These are phyloP conservation scores for Mionectes macconnelli DNA, from an alignment of 2,113 vertebrate genomes.

Conservation along the genomic window DNA sequence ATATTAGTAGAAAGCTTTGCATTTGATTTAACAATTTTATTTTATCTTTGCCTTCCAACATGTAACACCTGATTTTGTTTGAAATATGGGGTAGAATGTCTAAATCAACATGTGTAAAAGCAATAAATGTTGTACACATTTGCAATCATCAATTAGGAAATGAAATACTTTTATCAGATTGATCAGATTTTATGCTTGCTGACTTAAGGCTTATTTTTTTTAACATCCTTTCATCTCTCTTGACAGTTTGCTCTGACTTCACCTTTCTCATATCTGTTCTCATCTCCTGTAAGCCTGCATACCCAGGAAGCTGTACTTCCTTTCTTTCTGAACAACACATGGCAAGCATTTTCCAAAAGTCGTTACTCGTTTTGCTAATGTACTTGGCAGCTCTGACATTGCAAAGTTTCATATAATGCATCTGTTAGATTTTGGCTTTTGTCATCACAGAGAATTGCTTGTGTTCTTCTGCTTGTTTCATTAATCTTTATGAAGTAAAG, in stretches of 20 bases:
- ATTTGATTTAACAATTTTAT: background rate
- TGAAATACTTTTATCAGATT: background rate
- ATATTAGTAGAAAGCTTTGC: background rate
- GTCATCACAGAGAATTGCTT: conserved; percentile 41
- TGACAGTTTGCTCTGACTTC: conserved; percentile 20
- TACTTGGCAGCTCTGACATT: conserved; percentile 46
- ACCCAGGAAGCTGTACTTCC: conserved; percentile 38
- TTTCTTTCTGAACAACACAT: conserved; percentile 47
- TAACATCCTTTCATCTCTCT: background rate
- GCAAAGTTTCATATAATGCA: conserved; percentile 12
- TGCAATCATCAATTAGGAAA: background rate
- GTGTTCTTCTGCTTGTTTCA: conserved; percentile 62
- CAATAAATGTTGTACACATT: background rate
- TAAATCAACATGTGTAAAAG: background rate
- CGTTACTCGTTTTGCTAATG: background rate
- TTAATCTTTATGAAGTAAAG: conserved; percentile 74
- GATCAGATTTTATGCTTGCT: background rate
- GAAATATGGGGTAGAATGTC: background rate
- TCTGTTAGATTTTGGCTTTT: conserved; percentile 43
- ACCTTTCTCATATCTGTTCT: conserved; percentile 28
- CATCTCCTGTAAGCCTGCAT: conserved; percentile 11
- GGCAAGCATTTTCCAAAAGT: conserved; percentile 49
- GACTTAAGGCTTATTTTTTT: background rate
- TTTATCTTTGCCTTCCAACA: background rate
- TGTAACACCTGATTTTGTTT: background rate